Conservation (phyloP, 2,113 vertebrate genomes). For the Passer domesticus region DNA sequence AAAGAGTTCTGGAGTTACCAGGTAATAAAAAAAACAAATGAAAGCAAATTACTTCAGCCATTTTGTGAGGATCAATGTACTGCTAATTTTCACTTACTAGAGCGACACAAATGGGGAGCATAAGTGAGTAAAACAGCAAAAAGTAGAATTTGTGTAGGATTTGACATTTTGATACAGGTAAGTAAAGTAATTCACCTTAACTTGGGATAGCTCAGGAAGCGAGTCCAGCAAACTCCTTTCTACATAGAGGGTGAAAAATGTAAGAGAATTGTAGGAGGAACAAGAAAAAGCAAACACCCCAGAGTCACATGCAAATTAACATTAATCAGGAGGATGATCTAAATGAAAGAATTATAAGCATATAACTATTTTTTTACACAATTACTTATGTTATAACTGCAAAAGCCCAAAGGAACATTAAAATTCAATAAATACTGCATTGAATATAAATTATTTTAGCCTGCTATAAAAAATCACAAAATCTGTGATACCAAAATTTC, state of each 20-base stretch:
- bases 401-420: not conserved
- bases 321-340: not conserved
- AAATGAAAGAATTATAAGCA: not conserved
- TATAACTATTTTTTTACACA: not conserved
- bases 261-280: not conserved
- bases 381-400: not conserved
- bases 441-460: constrained; percentile 13
- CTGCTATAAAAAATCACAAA: not conserved
- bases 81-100: not conserved
- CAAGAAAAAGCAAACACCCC: not conserved
- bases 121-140: not conserved
- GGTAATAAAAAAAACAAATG: not conserved
- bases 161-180: not conserved
- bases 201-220: not conserved
- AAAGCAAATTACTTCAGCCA: not conserved
- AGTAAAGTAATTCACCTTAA: not conserved
- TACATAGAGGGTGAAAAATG: not conserved
- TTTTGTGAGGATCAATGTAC: not conserved
- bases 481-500: not conserved
- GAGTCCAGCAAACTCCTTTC: not conserved
- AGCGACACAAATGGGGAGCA: not conserved
- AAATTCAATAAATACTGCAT: not conserved
- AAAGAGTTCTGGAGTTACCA: not conserved
- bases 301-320: not conserved
- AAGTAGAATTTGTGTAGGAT: not conserved